phyloP scores from a whole-genome alignment of 2,888 invertebrate genomes.

The Apeira syringaria region DNA sequence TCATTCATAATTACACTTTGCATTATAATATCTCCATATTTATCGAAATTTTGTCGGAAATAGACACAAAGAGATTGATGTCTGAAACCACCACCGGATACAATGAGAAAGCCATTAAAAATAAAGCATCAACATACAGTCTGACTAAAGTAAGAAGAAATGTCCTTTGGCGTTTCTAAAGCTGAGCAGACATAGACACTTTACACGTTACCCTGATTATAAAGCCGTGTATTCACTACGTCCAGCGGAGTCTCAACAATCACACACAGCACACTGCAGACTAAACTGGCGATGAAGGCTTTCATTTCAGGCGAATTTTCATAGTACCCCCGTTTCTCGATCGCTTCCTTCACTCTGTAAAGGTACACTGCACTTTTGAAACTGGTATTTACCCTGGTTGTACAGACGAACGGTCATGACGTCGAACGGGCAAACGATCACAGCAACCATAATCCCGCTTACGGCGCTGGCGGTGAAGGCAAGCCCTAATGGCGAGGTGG shows the following conservation, averaged over 20 bases:
- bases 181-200: slow-evolving; percentile 5
- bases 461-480: slow-evolving; percentile 86
- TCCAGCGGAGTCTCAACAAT: slow-evolving; percentile 94
- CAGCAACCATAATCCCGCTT: slow-evolving; percentile 89
- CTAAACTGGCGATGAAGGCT: slow-evolving; percentile 88
- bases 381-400: slow-evolving; percentile 89
- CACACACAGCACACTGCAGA: slow-evolving; percentile 90
- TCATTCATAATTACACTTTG: too few species aligned
- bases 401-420: slow-evolving; percentile 93
- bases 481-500: slow-evolving; percentile 59
- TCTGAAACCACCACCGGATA: too few species aligned
- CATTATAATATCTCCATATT: too few species aligned
- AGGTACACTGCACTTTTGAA: neutral
- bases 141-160: too few species aligned
- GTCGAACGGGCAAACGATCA: slow-evolving; percentile 94
- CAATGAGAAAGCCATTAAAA: too few species aligned
- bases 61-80: too few species aligned
- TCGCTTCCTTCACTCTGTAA: slow-evolving; percentile 66
- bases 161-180: too few species aligned
- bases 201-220: slow-evolving; percentile 93
- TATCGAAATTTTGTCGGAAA: too few species aligned
- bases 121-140: too few species aligned
- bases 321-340: slow-evolving; percentile 57
- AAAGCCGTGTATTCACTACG: slow-evolving; percentile 92
- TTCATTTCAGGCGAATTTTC: slow-evolving; percentile 83